phyloP scores from a whole-genome alignment of 2,113 vertebrate genomes.

The Pandion haliaetus region DNA sequence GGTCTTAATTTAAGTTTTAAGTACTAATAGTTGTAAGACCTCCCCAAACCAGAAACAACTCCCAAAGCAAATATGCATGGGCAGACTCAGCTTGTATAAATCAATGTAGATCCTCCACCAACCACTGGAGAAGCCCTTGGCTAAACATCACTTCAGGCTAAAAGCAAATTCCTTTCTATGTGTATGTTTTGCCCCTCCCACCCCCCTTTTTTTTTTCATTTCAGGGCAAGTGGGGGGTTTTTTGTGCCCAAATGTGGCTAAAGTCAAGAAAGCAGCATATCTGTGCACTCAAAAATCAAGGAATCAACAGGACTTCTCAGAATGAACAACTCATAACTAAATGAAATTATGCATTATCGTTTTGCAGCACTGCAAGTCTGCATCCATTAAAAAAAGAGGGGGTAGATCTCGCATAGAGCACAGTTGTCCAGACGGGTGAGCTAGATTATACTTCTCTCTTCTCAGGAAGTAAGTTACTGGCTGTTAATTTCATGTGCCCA shows the following conservation, averaged over 20 bases:
- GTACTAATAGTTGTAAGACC: neutral
- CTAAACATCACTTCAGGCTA: neutral
- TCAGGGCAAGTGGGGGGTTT: neutral
- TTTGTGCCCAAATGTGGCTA: neutral
- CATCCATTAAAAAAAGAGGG: neutral
- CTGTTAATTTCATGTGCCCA: neutral
- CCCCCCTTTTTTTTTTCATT: neutral
- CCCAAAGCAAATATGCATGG: neutral
- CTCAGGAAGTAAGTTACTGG: neutral
- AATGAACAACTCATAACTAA: neutral
- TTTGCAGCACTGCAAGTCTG: neutral
- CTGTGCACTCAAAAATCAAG: neutral
- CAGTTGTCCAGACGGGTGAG: neutral
- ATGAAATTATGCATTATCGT: neutral
- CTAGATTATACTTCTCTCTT: neutral
- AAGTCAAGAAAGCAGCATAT: neutral
- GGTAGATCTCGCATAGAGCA: neutral
- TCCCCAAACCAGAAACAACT: neutral
- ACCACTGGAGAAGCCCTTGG: neutral
- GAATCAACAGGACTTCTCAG: neutral
- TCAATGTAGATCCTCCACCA: neutral
- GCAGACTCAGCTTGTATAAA: neutral
- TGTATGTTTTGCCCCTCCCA: neutral
- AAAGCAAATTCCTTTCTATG: neutral
- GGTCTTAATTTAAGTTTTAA: neutral